Base-by-base conservation (phyloP, 2,797 vertebrate species). In the Cirrhinus mrigala region DNA sequence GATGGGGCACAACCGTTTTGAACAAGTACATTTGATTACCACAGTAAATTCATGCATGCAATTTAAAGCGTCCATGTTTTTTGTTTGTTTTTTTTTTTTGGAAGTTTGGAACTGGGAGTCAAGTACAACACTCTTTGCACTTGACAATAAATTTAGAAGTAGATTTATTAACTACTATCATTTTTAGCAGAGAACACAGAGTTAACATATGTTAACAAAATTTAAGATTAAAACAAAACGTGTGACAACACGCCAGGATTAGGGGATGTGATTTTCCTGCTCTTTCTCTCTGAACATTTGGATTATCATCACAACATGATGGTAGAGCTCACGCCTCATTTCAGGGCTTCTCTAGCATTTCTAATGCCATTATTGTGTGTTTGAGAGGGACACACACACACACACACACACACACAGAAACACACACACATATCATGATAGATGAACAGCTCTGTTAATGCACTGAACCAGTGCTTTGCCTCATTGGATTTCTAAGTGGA, bases 311-410 rank as follows among this genome's bases (percentile, higher is more conserved):
- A 90, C 87, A 89, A 84, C 81, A 77, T 86, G 88, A 89, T 85
- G 85, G 86, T 69, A 64, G 82, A 44, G 83, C 90, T 91, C 91
- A 92, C 80, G 85, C 87, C 88, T 92, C 90, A 91, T 91, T 92
- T 90, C 89, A 88, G 84, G 79, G 80, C 86, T 82, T 88, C 86
- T 91, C 92, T 92, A 90, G 91, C 92, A 88, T 91, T 89, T 86
- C 89, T 92, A 89, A 91, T 90, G 82, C 62, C 86, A 83, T 90
- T 89, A 87, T 85, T 62, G 58, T 87, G 86, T 83, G 77, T 75
- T 82, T 76, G 79, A 66, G 50, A 16, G 66, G 12, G 46, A 27
- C 78, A 18, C 79, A 22, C 68, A 16, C 60, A 54, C 81, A 77
- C 60, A 75, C 54, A 81, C 60, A 76, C 69, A 85, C 81, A 79